Evolutionary conservation across 2,797 vertebrate species (phyloP), one percentile per base, ranked within the genome.

Genomic region (Lepilemur septentrionalis): DNA sequence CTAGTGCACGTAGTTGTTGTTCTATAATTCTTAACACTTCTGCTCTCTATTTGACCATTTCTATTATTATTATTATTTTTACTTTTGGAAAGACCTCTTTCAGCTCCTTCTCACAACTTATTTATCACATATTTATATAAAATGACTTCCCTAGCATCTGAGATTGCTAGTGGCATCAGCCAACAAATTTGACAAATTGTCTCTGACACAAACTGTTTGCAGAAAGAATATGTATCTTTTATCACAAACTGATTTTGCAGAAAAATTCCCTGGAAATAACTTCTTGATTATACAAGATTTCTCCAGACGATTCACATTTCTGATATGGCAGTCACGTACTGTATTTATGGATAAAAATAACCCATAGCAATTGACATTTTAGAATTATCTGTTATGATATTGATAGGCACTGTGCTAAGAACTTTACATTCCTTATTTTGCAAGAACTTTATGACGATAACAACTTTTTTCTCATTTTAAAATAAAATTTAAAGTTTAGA

Each of bases 191-290:
- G 82, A 78, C 46, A 85, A 85, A 92, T 70, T 80, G n/a, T 76
- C n/a, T 89, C 92, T 41, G 65, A 80, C 30, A 92, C 43, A 88
- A 96, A 90, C 76, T 94, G 46, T 79, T 96, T 97, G 93, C 50
- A 95, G 76, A 83, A 93, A 95, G 67, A 93, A 35, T 5, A 43
- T 67, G 17, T 80, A 38, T 89, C 67, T 81, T 84, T 81, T 30
- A 57, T 7, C 52, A 81, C 72, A 92, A 87, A 87, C 35, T 96
- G 20, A 55, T 73, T 95, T 89, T 88, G 41, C 25, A 82, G 67
- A 72, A 90, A 73, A 38, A 20, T 86, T 86, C 57, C 30, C 17
- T 52, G 43, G 18, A 63, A 89, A 91, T 63, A 81, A 55, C 3
- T 55, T 93, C 38, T 35, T 35, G 43, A 91, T 67, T 96, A 18